These are phyloP conservation scores for Drosophila bocqueti DNA, from an alignment of 1,140 invertebrate species.

Conservation along the genomic window DNA sequence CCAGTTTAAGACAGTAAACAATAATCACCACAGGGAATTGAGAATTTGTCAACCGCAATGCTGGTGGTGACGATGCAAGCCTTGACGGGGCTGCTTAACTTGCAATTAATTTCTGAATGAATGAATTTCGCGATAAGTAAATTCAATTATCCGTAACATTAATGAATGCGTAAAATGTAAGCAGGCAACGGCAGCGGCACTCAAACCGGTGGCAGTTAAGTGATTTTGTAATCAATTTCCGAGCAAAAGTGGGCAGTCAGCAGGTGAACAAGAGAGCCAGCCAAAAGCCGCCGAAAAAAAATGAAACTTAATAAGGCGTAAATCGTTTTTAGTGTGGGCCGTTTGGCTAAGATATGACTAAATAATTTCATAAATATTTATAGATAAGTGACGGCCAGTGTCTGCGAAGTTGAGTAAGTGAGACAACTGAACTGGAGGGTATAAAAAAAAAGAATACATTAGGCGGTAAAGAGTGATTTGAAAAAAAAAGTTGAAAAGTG, in stretches of 20 bases:
- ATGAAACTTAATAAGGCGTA: conserved; percentile 60
- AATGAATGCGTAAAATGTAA: conserved; percentile 83
- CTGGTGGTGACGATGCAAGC: conserved; percentile 16
- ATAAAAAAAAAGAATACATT: not conserved
- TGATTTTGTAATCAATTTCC: conserved; percentile 73
- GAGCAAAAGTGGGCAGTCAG: conserved; percentile 44
- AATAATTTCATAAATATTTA: conserved; percentile 74
- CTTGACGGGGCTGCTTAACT: conserved; percentile 40
- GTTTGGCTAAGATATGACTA: conserved; percentile 63
- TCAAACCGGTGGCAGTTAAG: conserved; percentile 58
- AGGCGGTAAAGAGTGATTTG: no score
- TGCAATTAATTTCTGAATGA: conserved; percentile 71
- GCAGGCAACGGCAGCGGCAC: conserved; percentile 48
- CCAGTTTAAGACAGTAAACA: conserved; percentile 36
- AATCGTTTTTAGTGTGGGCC: conserved; percentile 64
- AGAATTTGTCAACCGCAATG: conserved; percentile 37
- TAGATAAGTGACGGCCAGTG: conserved; percentile 47
- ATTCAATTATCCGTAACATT: conserved; percentile 81
- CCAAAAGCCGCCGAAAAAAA: conserved; percentile 26
- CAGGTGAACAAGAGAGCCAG: conserved; percentile 5
- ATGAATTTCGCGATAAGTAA: conserved; percentile 81
- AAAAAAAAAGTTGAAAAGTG: not conserved
- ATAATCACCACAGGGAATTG: conserved; percentile 25
- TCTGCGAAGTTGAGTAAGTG: conserved; percentile 9
- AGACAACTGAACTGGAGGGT: conserved; percentile 13